phyloP scores from a whole-genome alignment of 2,797 vertebrate species.

The Dromococcyx pavoninus region DNA sequence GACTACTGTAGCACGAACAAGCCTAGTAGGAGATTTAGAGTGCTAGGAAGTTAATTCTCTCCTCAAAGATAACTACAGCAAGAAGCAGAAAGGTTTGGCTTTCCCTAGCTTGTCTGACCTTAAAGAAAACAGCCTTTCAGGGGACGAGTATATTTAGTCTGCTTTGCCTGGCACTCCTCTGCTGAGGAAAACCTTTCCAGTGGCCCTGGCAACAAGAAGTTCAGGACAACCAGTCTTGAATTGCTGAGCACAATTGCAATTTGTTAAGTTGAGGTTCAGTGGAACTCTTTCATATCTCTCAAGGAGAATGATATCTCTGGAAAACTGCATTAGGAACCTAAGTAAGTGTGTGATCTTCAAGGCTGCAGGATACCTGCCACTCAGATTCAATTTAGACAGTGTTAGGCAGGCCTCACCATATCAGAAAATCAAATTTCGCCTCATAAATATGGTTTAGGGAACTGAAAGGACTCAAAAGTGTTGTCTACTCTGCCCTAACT shows the following conservation, averaged over 20 bases:
- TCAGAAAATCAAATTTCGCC: neutral
- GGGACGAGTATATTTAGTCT: neutral
- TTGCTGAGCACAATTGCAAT: neutral
- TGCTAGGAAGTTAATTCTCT: neutral
- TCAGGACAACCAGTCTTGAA: neutral
- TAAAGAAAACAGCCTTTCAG: neutral
- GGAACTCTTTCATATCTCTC: fast-evolving
- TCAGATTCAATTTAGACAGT: neutral
- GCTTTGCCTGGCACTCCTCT: neutral
- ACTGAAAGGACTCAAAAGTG: neutral
- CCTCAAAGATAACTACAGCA: neutral
- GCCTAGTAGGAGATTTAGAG: neutral
- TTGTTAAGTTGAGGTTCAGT: neutral
- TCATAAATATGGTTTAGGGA: neutral
- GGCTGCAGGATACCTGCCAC: neutral
- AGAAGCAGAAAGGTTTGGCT: neutral
- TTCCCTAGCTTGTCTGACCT: neutral
- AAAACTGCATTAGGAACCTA: neutral
- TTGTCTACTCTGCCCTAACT: neutral
- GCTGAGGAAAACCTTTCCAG: neutral
- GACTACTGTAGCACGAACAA: neutral
- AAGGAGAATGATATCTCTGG: neutral
- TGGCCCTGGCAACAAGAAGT: neutral
- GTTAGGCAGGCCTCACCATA: neutral
- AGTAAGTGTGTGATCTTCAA: neutral